These are phyloP conservation scores for Rhopilema esculentum DNA, from an alignment of 30 jellyfish, hydroid and myxozoan genomes.

Conservation along the genomic window DNA sequence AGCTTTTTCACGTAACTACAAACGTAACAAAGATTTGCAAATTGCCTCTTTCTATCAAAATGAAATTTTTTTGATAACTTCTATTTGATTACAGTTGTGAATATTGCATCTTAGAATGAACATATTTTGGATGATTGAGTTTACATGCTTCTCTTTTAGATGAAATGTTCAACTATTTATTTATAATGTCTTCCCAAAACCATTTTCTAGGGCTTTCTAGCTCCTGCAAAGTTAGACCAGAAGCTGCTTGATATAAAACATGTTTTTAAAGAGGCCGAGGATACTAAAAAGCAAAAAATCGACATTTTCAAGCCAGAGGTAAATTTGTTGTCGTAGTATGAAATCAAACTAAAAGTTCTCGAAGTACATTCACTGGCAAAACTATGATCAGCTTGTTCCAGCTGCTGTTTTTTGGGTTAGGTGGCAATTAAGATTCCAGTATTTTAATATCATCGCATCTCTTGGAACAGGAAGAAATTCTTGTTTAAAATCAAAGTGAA, in stretches of 20 bases:
- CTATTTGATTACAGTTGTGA: too few species aligned
- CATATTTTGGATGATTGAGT: too few species aligned
- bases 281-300: slow-evolving; percentile 63
- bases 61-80: too few species aligned
- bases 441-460: too few species aligned
- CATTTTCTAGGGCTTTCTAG: slow-evolving; percentile 83
- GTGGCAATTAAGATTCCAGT: neutral
- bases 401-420: neutral
- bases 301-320: slow-evolving; percentile 95
- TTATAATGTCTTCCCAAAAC: neutral
- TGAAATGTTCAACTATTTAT: neutral
- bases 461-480: too few species aligned
- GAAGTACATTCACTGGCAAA: neutral
- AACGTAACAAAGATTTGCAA: too few species aligned
- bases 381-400: neutral
- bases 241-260: slow-evolving; percentile 86
- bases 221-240: slow-evolving; percentile 94
- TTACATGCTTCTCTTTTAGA: too few species aligned
- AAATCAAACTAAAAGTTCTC: neutral
- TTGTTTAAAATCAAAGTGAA: too few species aligned
- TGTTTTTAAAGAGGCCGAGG: slow-evolving; percentile 93
- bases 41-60: too few species aligned
- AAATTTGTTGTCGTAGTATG: slow-evolving; percentile 1
- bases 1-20: too few species aligned
- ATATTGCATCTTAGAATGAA: too few species aligned